Base-by-base conservation (phyloP, 2,888 invertebrate genomes). In the Muschampia plurimacula region DNA sequence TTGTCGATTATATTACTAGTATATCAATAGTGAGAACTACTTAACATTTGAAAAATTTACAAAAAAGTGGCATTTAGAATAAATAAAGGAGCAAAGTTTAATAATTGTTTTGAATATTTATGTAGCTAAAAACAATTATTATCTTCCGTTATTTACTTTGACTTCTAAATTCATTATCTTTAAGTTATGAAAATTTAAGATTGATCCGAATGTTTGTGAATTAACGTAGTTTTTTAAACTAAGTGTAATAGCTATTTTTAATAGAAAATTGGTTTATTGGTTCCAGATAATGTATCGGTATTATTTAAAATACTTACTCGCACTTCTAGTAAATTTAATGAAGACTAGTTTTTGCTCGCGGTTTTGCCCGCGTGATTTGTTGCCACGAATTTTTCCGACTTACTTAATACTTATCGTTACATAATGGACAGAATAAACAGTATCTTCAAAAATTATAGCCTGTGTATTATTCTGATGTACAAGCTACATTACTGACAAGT, bases 11-110 rank as follows among this genome's bases (percentile, higher is more conserved):
- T 57, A 59, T 67, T 52, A 69, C 49, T 69, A 57, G 12, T 65
- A 44, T 72, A 67, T 67, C 64, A 67, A 75, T 70, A 74, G 75
- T 72, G 75, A 74, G 74, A 74, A 75, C 72, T 69, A 72, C 74
- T 75, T 74, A 74, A 74, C 74, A 74, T 75, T 75, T 75, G 59
- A 62, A 72, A 32, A 4, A 36, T n/a, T 32, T 2, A 28, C 65
- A n/a, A 52, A 36, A 52, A 49, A 36, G 4, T 36, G 6, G n/a
- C 60, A 60, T 60, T 60, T 15, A 60, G 1, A n/a, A 36, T 39
- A 32, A 32, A 60, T 39, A 9, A 55, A 22, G 3, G 9, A 22
- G 8, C 15, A 22, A 7, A 55, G 2, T 15, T 55, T 6, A 22
- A 55, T 55, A 22, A 55, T 22, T 49, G n/a, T 49, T 6, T 49